A percentile compares a stretch with the other conserved stretches of the same genome.
phyloP scores from a whole-genome alignment of 2,113 vertebrate genomes.

The Natator depressus region DNA sequence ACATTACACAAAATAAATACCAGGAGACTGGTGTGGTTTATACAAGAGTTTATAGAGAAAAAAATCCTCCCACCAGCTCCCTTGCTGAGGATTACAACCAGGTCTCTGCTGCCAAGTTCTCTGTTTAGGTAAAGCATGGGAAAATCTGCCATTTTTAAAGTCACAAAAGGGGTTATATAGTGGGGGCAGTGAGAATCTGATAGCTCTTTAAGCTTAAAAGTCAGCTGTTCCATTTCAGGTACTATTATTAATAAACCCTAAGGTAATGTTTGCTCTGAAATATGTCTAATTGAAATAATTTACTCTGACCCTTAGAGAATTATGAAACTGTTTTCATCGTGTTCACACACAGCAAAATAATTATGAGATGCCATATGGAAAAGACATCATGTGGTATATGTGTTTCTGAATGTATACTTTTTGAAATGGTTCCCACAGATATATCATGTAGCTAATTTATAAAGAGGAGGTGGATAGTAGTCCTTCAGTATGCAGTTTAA shows the following conservation, averaged over 20 bases:
- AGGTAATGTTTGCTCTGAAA: constrained; percentile 86
- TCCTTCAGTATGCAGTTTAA: constrained; percentile 74
- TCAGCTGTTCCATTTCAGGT: constrained; percentile 99
- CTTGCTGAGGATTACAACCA: constrained; percentile 90
- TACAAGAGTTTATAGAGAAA: constrained; percentile 89
- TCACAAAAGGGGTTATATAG: constrained; percentile 85
- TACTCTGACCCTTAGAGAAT: constrained; percentile 90
- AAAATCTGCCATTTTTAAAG: constrained; percentile 86
- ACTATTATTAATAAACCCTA: constrained; percentile 93
- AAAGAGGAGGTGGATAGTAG: constrained; percentile 79
- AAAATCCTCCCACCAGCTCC: constrained; percentile 89
- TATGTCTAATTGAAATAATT: constrained; percentile 90
- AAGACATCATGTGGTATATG: constrained; percentile 87
- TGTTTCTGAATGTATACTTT: constrained; percentile 84
- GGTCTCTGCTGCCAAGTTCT: constrained; percentile 90
- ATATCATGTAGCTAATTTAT: constrained; percentile 83
- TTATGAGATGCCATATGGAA: constrained; percentile 87
- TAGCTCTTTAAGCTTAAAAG: constrained; percentile 88
- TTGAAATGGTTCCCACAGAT: constrained; percentile 84
- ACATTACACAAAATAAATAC: constrained; percentile 90
- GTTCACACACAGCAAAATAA: constrained; percentile 88
- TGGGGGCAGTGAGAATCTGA: constrained; percentile 79
- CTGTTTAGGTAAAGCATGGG: constrained; percentile 91
- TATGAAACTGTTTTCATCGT: constrained; percentile 90
- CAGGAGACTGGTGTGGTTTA: constrained; percentile 91